Evolutionary conservation across 2,113 vertebrate genomes (phyloP).

Genomic region (Podocnemis expansa): DNA sequence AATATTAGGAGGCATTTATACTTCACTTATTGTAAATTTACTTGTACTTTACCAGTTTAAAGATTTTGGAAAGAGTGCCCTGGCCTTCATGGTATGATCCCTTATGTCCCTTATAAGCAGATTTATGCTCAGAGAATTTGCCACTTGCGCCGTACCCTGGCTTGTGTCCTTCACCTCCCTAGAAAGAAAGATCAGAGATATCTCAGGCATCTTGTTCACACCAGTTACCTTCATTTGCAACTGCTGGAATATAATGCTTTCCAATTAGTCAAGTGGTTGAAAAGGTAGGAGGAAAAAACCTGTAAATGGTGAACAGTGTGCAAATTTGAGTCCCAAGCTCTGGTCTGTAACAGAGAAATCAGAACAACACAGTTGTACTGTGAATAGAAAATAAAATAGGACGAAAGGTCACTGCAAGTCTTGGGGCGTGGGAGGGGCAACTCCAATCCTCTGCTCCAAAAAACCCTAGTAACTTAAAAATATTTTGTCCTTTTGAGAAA

Average conservation of each 20-base stretch:
- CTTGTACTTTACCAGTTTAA: constrained; percentile 92
- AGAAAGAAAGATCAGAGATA: constrained; percentile 58
- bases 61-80: constrained; percentile 94
- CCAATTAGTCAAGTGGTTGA: neutral
- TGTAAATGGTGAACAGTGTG: neutral
- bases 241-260: neutral
- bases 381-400: neutral
- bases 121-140: constrained; percentile 80
- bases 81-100: constrained; percentile 88
- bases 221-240: neutral
- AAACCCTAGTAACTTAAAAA: neutral
- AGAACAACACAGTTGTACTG: neutral
- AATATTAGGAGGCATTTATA: neutral
- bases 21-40: constrained; percentile 5
- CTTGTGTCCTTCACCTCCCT: constrained; percentile 85
- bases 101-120: constrained; percentile 88
- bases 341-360: constrained; percentile 41
- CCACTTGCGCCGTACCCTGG: constrained; percentile 80
- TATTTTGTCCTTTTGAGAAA: neutral
- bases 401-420: neutral
- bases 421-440: no score
- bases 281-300: neutral
- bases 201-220: neutral
- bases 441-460: no score
- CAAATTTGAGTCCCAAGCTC: neutral